phyloP scores from a whole-genome alignment of 2,888 invertebrate species.

The Mimumesa dahlbomi region DNA sequence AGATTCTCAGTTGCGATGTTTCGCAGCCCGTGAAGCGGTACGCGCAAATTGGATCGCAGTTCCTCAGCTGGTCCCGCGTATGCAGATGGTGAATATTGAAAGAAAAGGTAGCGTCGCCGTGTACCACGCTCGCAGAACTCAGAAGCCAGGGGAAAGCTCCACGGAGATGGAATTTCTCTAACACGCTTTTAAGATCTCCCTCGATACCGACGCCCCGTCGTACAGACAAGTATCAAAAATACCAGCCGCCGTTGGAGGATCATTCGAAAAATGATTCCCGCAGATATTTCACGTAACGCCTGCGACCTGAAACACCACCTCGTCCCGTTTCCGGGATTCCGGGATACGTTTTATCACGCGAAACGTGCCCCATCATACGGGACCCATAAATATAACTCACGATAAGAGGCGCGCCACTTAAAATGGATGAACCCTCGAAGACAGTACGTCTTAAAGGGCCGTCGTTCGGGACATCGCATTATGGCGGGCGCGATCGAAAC shows the following conservation, averaged over 20 bases:
- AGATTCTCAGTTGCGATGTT: conserved; percentile 21
- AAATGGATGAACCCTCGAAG: conserved; percentile 45
- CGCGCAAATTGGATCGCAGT: conserved; percentile 49
- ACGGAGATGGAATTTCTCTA: conserved; percentile 21
- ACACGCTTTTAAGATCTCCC: conserved; percentile 28
- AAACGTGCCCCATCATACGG: background rate
- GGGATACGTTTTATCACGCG: background rate
- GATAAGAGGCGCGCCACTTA: conserved; percentile 21
- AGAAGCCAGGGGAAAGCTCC: conserved; percentile 16
- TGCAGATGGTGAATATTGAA: conserved; percentile 36
- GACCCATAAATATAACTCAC: conserved; percentile 35
- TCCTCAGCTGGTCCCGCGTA: conserved; percentile 11
- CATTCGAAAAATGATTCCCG: too few species aligned
- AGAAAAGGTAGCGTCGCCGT: conserved; percentile 22
- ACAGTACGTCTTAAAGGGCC: conserved; percentile 29
- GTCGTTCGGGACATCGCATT: conserved; percentile 29
- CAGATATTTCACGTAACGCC: too few species aligned
- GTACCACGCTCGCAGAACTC: conserved; percentile 5
- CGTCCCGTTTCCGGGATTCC: background rate
- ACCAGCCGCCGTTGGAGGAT: too few species aligned
- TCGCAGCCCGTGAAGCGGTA: conserved; percentile 1
- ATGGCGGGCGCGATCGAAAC: conserved; percentile 43
- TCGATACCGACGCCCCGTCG: too few species aligned
- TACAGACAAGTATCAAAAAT: too few species aligned
- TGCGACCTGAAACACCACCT: too few species aligned